Conservation (phyloP, 2,797 vertebrate genomes). For the Gymnopithys bicolor region DNA sequence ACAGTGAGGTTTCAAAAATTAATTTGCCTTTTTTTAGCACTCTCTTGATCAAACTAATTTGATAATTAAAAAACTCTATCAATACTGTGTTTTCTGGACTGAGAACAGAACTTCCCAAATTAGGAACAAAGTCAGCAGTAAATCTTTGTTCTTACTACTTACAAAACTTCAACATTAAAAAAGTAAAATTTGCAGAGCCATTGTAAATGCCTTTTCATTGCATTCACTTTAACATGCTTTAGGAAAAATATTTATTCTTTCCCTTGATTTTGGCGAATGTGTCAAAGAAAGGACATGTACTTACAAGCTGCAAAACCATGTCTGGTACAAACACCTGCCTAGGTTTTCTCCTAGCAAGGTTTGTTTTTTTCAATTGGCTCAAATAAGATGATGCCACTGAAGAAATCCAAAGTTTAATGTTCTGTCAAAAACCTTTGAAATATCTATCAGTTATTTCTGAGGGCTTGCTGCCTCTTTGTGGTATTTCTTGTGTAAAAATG, state of each 20-base stretch:
- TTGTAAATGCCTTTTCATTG: background rate
- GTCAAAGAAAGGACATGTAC: background rate
- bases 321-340: background rate
- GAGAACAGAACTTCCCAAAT: background rate
- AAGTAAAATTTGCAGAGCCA: background rate
- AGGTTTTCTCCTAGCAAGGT: background rate
- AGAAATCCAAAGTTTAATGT: background rate
- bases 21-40: conserved; percentile 24
- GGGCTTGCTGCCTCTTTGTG: conserved; percentile 63
- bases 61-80: conserved; percentile 3
- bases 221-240: background rate
- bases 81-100: background rate
- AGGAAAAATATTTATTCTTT: background rate
- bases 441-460: conserved; percentile 37
- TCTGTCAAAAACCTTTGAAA: conserved; percentile 32
- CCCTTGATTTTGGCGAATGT: background rate
- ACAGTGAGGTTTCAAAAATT: conserved; percentile 1
- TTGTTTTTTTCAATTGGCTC: conserved; percentile 8
- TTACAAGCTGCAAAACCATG: background rate
- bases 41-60: conserved; percentile 27
- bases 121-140: background rate
- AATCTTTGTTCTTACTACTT: background rate
- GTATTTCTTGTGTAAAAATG: conserved; percentile 39
- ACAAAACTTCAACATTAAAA: background rate
- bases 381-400: background rate